Base-by-base conservation (phyloP, 2,797 vertebrate species). In the Erethizon dorsatum region DNA sequence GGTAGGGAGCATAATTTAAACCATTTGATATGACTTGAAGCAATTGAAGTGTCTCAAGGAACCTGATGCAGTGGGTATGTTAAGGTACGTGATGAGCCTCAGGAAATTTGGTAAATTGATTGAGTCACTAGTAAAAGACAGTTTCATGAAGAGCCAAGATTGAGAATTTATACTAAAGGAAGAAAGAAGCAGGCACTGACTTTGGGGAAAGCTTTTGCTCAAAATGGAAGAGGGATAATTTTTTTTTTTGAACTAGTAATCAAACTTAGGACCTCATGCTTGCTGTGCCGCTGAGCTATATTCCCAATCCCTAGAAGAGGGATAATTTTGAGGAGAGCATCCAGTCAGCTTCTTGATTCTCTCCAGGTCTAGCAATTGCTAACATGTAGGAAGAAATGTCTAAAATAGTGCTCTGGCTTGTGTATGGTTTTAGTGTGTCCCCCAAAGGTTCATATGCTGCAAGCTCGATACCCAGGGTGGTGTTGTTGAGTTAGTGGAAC, bases 151-250 rank as follows among this genome's bases (percentile, higher is more conserved):
- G 17, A 86, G 10, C 24, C 33, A 87, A 50, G 28, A 18, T 15
- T 75, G 28, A 69, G 56, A 85, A 85, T 61, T 56, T 83, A 77
- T 88, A 67, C 54, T 4, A n/a, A 93, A 56, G n/a, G 22, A 94
- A 2, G n/a, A 84, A 84, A 91, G 52, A 78, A 45, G 6, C 3
- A 78, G 50, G 11, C 15, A 28, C 41, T 84, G 47, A 85, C 45
- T 47, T 22, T 61, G 6, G 71, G 61, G 1, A 33, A 69, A 88
- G 47, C 1, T 77, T 54, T 57, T n/a, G 20, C 20, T 82, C 20
- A 71, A 56, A 90, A 86, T 67, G 9, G 71, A 73, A 79, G n/a
- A 82, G 17, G 33, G 57, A 5, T 18, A 77, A 56, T 69, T 93
- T 69, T 75, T 41, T 41, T 41, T 41, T 41, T 41, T 41, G 37